Evolutionary conservation across 2,888 invertebrate genomes (phyloP).

Genomic region (Parascotia fuliginaria): DNA sequence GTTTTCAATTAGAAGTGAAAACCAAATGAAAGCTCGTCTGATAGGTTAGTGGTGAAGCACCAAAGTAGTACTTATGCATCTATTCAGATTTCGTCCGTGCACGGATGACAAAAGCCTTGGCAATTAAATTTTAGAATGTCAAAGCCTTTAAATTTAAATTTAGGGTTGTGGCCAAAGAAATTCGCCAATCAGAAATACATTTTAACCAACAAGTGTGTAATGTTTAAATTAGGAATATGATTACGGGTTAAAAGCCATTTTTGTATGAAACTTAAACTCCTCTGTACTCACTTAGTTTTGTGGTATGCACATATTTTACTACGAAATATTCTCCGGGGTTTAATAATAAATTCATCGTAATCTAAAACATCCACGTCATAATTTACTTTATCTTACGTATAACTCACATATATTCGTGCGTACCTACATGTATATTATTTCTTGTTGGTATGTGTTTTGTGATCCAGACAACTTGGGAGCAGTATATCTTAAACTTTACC

Average conservation of each 20-base stretch:
- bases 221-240: too few species aligned
- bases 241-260: not conserved
- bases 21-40: slow-evolving; percentile 45
- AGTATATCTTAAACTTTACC: slow-evolving; percentile 76
- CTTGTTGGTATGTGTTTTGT: slow-evolving; percentile 49
- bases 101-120: slow-evolving; percentile 51
- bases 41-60: slow-evolving; percentile 41
- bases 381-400: slow-evolving; percentile 44
- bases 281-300: slow-evolving; percentile 12
- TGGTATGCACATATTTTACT: slow-evolving; percentile 33
- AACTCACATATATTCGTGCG: slow-evolving; percentile 29
- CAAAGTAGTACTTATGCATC: slow-evolving; percentile 16
- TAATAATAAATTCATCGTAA: slow-evolving; percentile 42
- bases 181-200: slow-evolving; percentile 1
- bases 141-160: slow-evolving; percentile 23
- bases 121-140: slow-evolving; percentile 53
- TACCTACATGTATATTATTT: slow-evolving; percentile 30
- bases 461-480: slow-evolving; percentile 65
- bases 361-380: slow-evolving; percentile 37
- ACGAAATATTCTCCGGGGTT: slow-evolving; percentile 22
- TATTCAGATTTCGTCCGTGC: slow-evolving; percentile 21
- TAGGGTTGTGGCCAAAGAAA: slow-evolving; percentile 17
- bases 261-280: slow-evolving; percentile 9
- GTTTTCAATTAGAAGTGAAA: slow-evolving; percentile 57
- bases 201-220: slow-evolving; percentile 4